Conservation (phyloP, 2,113 vertebrate genomes). For the Stigmatopora nigra region DNA sequence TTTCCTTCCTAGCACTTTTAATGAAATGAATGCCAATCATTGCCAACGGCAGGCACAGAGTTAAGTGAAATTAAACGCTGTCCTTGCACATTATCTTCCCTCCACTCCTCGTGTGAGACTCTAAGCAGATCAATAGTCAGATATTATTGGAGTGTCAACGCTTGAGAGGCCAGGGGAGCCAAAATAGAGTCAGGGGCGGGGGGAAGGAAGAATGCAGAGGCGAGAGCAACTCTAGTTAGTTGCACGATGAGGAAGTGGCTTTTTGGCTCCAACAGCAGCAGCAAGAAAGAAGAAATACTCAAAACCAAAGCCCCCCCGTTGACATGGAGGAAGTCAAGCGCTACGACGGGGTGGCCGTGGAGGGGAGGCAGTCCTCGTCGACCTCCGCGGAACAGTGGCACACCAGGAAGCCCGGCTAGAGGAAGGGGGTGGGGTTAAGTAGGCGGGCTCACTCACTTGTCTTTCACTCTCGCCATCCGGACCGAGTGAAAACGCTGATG, state of each 20-base stretch:
- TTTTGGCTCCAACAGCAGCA: slow-evolving; percentile 17
- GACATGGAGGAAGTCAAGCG: slow-evolving; percentile 52
- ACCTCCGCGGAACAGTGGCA: slow-evolving; percentile 55
- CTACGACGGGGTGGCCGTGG: slow-evolving; percentile 37
- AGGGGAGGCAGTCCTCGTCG: slow-evolving; percentile 55
- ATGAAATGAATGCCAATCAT: too few species aligned
- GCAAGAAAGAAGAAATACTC: slow-evolving; percentile 11
- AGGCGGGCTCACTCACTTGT: slow-evolving; percentile 59
- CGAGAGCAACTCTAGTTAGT: slow-evolving; percentile 13
- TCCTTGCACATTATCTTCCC: slow-evolving; percentile 25
- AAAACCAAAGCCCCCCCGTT: slow-evolving; percentile 13
- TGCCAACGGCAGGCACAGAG: too few species aligned
- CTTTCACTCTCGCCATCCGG: too few species aligned
- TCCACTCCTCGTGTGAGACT: slow-evolving; percentile 26
- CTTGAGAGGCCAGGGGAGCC: neutral
- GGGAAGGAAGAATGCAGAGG: neutral
- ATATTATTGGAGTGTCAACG: neutral
- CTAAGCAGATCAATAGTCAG: slow-evolving; percentile 41
- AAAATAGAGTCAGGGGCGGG: neutral
- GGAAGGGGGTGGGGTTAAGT: slow-evolving; percentile 64
- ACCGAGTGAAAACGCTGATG: slow-evolving; percentile 57
- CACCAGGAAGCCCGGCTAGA: slow-evolving; percentile 64
- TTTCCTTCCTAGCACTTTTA: too few species aligned
- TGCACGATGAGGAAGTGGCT: slow-evolving; percentile 31
- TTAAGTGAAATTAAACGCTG: slow-evolving; percentile 39